A percentile compares a stretch with the other conserved stretches of the same genome.
phyloP scores from a whole-genome alignment of 2,113 vertebrate species.

The Alethe diademata region DNA sequence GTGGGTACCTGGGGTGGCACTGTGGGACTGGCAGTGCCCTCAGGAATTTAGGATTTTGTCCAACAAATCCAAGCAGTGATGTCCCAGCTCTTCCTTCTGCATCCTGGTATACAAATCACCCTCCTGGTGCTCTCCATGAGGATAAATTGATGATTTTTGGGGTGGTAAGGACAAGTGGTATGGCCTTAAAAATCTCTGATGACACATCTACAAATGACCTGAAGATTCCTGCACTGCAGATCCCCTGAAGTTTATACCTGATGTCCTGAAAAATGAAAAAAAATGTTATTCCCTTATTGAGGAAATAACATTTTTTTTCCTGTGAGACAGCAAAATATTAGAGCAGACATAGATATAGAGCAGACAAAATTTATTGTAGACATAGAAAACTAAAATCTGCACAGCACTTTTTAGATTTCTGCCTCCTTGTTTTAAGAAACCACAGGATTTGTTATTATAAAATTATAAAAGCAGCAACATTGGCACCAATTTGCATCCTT shows the following conservation, averaged over 20 bases:
- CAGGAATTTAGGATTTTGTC: background rate
- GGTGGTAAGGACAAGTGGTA: background rate
- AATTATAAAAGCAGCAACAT: background rate
- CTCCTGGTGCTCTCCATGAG: background rate
- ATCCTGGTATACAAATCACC: too few relatives aligned
- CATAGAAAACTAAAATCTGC: background rate
- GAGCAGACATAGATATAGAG: background rate
- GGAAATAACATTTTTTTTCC: background rate
- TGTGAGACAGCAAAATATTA: background rate
- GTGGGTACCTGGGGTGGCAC: conserved; percentile 56
- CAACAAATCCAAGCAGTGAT: background rate
- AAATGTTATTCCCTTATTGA: background rate
- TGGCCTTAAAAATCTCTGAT: background rate
- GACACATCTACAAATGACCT: background rate
- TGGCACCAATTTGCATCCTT: background rate
- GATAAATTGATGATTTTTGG: background rate
- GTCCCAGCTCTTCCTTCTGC: background rate
- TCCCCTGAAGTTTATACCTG: background rate
- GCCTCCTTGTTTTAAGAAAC: background rate
- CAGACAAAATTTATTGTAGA: background rate
- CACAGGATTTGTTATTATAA: background rate
- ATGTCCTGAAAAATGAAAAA: background rate
- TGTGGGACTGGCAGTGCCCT: too few relatives aligned
- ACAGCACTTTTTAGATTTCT: background rate
- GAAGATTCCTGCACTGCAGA: background rate